Conservation (phyloP, 2,888 invertebrate genomes). For the Diaperis boleti region DNA sequence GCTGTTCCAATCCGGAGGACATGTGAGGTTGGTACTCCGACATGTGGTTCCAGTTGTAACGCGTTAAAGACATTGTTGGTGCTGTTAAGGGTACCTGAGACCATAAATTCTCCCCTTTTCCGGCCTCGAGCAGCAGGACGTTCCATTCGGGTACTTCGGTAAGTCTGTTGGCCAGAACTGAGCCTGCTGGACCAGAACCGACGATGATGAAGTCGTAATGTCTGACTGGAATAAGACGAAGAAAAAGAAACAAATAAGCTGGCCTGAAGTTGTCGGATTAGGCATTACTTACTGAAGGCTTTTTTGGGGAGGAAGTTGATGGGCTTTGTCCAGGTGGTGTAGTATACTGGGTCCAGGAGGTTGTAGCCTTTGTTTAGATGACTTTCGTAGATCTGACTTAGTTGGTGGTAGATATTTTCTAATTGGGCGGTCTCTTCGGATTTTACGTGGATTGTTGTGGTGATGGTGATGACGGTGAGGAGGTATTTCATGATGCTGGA, state of each 20-base stretch:
- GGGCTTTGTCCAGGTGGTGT: not conserved
- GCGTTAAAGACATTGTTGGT: conserved; percentile 58
- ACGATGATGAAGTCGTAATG: conserved; percentile 76
- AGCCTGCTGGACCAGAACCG: conserved; percentile 79
- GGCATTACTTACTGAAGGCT: not conserved
- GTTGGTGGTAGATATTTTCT: not conserved
- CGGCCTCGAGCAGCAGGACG: conserved; percentile 51
- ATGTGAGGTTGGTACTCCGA: conserved; percentile 54
- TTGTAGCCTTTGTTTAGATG: not conserved
- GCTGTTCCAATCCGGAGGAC: not conserved
- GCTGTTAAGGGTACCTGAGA: conserved; percentile 66
- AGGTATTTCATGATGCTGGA: not conserved
- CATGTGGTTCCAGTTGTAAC: conserved; percentile 62
- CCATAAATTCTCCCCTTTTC: conserved; percentile 57
- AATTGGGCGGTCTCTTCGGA: not conserved
- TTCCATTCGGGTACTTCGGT: conserved; percentile 63
- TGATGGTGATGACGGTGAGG: not conserved
- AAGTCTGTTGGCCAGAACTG: conserved; percentile 77
- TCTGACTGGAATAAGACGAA: conserved; percentile 9
- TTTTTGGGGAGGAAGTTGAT: not conserved
- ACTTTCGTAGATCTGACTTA: not conserved
- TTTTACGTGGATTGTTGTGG: not conserved
- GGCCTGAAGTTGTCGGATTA: too few relatives aligned
- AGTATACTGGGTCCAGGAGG: not conserved
- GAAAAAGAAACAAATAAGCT: not conserved